Evolutionary conservation across 2,888 invertebrate genomes (phyloP).

Genomic region (Leucophenga montana): DNA sequence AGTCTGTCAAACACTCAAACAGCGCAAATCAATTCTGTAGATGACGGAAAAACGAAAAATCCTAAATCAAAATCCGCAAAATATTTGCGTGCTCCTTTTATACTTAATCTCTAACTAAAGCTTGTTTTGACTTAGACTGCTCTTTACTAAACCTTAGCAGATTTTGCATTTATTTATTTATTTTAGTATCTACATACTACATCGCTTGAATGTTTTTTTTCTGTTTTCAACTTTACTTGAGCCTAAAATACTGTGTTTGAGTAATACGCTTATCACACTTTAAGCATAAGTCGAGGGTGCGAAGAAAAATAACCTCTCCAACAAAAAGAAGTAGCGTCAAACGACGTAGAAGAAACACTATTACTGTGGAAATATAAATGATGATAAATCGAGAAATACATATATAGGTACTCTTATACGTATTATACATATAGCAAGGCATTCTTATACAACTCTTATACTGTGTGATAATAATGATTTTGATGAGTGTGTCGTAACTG

Average conservation of each 20-base stretch:
- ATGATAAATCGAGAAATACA: background rate
- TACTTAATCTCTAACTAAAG: background rate
- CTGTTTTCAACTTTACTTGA: background rate
- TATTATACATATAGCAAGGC: too few relatives aligned
- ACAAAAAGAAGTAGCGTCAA: background rate
- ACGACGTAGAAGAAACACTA: background rate
- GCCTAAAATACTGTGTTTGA: background rate
- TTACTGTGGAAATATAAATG: background rate
- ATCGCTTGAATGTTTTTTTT: too few relatives aligned
- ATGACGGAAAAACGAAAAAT: background rate
- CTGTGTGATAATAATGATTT: background rate
- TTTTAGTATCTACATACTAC: background rate
- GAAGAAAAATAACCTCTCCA: background rate
- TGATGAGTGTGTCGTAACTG: background rate
- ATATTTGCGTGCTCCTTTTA: background rate
- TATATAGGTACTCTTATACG: background rate
- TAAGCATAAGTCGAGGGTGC: conserved; percentile 11
- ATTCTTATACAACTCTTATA: background rate
- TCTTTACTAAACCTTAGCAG: conserved; percentile 3
- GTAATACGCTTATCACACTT: conserved; percentile 18
- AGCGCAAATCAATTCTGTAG: background rate
- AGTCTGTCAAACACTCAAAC: background rate
- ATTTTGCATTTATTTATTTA: conserved; percentile 11
- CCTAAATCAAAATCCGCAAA: background rate
- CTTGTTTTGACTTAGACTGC: background rate